Base-by-base conservation (phyloP, 2,888 invertebrate genomes). In the Xanthostigma xanthostigma region DNA sequence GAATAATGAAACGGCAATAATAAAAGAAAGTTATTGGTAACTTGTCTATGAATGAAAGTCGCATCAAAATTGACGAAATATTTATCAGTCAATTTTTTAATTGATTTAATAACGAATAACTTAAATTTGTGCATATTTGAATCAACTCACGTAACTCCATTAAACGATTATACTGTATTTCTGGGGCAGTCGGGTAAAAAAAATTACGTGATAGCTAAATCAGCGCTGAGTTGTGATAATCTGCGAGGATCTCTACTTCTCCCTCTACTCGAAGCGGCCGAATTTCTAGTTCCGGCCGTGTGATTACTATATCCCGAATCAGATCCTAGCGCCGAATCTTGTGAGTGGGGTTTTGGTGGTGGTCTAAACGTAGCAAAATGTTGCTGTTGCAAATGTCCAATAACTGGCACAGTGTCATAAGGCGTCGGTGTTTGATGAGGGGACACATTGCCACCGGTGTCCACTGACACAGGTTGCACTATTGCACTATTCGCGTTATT, bases 291-390 rank as follows among this genome's bases (percentile, higher is more conserved):
- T 2, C 81, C 81, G 53, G 79, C 79, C 5, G 83, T 84, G 59
- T 83, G 81, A 65, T 88, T 86, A 64, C 87, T 88, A 66, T 88
- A 88, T 9, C 88, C 87, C 42, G 87, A 87, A 66, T 88, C 88
- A 9, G 87, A 87, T 35, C 87, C 87, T 55, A 87, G 82, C 5
- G 85, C 85, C 6, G 84, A 85, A 59, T 84, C 83, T 55, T 79
- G 78, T 53, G 79, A 78, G 47, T 79, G 79, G 39, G 78, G 77
- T 58, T 78, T 78, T 2, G 75, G 75, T 37, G 73, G 75, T 62
- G 73, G 73, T 70, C 75, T 74, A 61, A 72, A 79, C 43, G 73
- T 76, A 44, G 76, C 76, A 9, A 17, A 17, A 34, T 42, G 33
- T 41, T 46, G 46, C 14, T 45, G 36, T 33, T 36, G 45, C 46